Conservation (phyloP, 1,140 invertebrate genomes). For the Hirudo medicinalis region DNA sequence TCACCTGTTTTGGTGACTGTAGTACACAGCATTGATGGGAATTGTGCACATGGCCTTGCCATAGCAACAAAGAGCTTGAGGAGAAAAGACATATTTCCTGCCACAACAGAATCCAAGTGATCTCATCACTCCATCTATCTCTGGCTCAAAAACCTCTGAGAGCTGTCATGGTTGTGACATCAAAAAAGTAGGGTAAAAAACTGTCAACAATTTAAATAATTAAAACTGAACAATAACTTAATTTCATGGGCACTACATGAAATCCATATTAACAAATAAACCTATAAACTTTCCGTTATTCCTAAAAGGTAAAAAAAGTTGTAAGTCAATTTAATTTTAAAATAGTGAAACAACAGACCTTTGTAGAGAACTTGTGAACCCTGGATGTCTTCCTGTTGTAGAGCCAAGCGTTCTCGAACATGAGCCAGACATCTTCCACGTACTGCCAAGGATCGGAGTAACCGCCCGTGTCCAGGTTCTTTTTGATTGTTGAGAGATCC, state of each 20-base stretch:
- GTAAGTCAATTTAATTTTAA: too few relatives aligned
- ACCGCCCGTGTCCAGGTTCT: conserved; percentile 79
- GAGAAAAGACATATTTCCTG: conserved; percentile 96
- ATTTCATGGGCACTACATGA: too few relatives aligned
- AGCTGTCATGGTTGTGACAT: neutral
- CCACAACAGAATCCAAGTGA: conserved; percentile 95
- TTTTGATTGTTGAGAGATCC: conserved; percentile 90
- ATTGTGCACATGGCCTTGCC: conserved; percentile 97
- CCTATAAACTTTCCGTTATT: too few relatives aligned
- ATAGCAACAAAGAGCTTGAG: conserved; percentile 95
- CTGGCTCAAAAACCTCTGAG: conserved; percentile 16
- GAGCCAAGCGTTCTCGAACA: conserved; percentile 99
- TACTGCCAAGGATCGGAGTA: conserved; percentile 98
- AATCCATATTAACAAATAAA: too few relatives aligned
- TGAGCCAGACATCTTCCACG: conserved; percentile 97
- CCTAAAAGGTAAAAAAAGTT: too few relatives aligned
- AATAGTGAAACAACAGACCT: conserved; percentile 46
- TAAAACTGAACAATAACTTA: too few relatives aligned
- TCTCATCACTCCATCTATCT: conserved; percentile 65
- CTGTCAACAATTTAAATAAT: too few relatives aligned
- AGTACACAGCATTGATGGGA: conserved; percentile 92
- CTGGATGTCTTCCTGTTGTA: conserved; percentile 96
- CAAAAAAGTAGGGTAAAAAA: neutral
- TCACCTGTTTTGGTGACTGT: conserved; percentile 96
- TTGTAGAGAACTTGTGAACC: conserved; percentile 94